Percentiles rank a stretch among this genome's conserved stretches.
Conservation (phyloP, 2,113 vertebrate genomes). For the Calypte anna region DNA sequence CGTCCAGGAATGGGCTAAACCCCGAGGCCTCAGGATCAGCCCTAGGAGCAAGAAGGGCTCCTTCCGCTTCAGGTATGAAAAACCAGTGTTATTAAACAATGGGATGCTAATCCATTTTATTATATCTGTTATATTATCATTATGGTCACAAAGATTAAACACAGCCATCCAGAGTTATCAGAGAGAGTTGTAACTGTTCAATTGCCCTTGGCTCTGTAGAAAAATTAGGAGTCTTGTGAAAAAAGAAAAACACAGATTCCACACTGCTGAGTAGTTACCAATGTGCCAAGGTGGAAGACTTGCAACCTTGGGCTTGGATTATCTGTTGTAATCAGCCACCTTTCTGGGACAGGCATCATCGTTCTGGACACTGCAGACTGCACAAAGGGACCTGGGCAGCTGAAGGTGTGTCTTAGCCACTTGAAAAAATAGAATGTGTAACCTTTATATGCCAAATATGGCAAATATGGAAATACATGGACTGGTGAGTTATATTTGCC, state of each 20-base stretch:
- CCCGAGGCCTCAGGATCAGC: too few species aligned
- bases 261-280: not conserved
- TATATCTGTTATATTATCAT: not conserved
- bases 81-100: fast-evolving
- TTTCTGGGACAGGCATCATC: not conserved
- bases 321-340: not conserved
- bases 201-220: not conserved
- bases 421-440: not conserved
- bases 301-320: not conserved
- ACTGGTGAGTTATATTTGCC: not conserved
- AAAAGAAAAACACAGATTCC: not conserved
- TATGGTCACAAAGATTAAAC: not conserved
- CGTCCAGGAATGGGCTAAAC: too few species aligned
- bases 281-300: not conserved
- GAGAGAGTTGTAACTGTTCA: not conserved
- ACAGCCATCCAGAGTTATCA: not conserved
- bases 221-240: not conserved
- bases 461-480: not conserved
- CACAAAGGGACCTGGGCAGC: not conserved
- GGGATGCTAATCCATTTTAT: not conserved
- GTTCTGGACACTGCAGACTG: not conserved
- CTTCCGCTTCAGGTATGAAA: too few species aligned
- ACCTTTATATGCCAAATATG: not conserved
- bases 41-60: too few species aligned
- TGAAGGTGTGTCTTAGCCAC: not conserved